These are phyloP conservation scores for Alloscopus bannaensis DNA, from an alignment of 2,888 invertebrate genomes.

Conservation along the genomic window DNA sequence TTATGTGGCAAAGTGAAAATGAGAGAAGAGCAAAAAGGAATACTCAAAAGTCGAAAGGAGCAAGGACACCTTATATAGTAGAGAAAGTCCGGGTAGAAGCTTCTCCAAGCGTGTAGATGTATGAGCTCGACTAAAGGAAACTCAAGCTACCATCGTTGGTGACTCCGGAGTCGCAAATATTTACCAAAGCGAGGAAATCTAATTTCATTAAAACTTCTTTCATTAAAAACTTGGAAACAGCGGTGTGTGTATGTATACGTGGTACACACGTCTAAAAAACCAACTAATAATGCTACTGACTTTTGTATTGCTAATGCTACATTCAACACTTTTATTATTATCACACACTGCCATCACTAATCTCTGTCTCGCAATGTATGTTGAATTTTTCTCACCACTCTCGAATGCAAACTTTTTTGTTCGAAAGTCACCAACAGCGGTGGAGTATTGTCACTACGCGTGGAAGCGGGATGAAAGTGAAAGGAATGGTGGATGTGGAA, in stretches of 20 bases:
- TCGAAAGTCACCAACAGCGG: neutral
- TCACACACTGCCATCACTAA: too few species aligned
- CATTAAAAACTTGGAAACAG: slow-evolving; percentile 58
- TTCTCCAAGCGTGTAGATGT: too few species aligned
- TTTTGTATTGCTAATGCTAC: slow-evolving; percentile 17
- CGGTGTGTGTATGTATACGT: neutral
- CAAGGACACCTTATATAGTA: too few species aligned
- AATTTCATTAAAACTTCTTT: slow-evolving; percentile 66
- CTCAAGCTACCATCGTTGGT: neutral
- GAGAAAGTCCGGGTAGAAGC: too few species aligned
- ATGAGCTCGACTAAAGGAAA: neutral
- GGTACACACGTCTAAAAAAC: neutral
- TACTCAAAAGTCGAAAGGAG: neutral
- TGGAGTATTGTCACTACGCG: too few species aligned
- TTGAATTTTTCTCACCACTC: too few species aligned
- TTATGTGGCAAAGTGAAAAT: slow-evolving; percentile 4
- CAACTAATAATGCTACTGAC: slow-evolving; percentile 32
- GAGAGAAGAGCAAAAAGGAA: neutral
- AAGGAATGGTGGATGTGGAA: slow-evolving; percentile 16
- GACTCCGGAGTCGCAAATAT: slow-evolving; percentile 39
- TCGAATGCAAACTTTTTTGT: neutral
- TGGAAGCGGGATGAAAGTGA: neutral
- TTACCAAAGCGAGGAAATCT: slow-evolving; percentile 63
- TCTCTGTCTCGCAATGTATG: too few species aligned
- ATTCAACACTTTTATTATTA: neutral